phyloP scores from a whole-genome alignment of 2,113 vertebrate species.

The Archocentrus centrarchus region DNA sequence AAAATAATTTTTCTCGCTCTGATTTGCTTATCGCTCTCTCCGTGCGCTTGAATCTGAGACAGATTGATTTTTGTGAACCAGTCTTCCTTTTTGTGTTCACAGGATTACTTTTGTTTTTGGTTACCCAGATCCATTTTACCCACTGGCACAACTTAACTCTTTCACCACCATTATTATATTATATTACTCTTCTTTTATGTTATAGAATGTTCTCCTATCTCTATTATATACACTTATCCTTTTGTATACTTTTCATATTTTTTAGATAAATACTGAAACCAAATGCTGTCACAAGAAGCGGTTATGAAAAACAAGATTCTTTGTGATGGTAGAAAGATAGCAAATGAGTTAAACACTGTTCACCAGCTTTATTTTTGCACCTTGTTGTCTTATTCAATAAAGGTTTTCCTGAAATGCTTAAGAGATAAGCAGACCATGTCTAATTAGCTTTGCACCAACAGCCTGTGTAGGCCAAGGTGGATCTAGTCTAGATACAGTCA shows the following conservation, averaged over 20 bases:
- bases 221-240: background rate
- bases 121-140: too few species aligned
- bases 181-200: background rate
- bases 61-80: too few species aligned
- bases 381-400: slow-evolving; percentile 20
- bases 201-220: background rate
- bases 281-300: background rate
- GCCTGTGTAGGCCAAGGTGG: slow-evolving; percentile 19
- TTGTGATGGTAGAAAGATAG: background rate
- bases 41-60: too few species aligned
- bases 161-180: too few species aligned
- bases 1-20: too few species aligned
- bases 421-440: slow-evolving; percentile 25
- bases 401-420: slow-evolving; percentile 4
- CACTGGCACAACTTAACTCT: too few species aligned
- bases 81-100: too few species aligned
- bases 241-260: background rate
- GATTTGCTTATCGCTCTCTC: too few species aligned
- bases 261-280: background rate
- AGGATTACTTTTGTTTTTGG: too few species aligned
- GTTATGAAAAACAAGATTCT: background rate
- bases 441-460: background rate
- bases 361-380: background rate
- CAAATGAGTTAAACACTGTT: background rate
- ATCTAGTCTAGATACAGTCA: background rate